Evolutionary conservation across 2,797 vertebrate species (phyloP).

Genomic region (Lindbergichthys nudifrons): DNA sequence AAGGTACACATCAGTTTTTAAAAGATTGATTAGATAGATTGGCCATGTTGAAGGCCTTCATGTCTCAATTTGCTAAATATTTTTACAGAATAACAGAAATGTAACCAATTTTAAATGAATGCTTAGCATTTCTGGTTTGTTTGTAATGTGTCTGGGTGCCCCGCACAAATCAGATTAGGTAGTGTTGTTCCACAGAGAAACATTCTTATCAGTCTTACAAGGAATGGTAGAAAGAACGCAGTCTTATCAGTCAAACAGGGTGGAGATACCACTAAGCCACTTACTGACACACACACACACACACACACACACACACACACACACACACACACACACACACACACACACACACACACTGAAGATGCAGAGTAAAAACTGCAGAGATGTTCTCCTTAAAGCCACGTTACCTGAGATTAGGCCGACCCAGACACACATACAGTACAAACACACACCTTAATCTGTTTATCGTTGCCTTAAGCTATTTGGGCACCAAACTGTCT

Average conservation of each 20-base stretch:
- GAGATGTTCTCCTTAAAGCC: background rate
- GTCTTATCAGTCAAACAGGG: conserved; percentile 62
- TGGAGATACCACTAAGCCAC: conserved; percentile 61
- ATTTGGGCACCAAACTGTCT: conserved; percentile 34
- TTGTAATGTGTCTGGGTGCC: background rate
- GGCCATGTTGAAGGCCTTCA: background rate
- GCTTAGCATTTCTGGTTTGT: background rate
- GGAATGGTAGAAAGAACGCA: conserved; percentile 25
- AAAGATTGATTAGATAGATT: background rate
- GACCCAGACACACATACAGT: conserved; percentile 18
- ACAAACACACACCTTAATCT: conserved; percentile 35
- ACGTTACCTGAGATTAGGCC: conserved; percentile 14
- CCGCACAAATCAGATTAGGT: background rate
- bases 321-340: background rate
- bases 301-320: background rate
- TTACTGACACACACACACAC: conserved; percentile 48
- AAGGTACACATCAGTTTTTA: background rate
- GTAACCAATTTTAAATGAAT: too few species aligned
- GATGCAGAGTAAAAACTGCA: background rate
- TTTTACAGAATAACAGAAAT: too few species aligned
- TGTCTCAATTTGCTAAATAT: too few species aligned
- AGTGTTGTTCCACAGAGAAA: conserved; percentile 11
- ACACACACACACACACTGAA: background rate
- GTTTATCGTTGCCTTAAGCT: conserved; percentile 44
- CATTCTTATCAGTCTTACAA: conserved; percentile 47